Conservation (phyloP, 1,140 invertebrate genomes). For the Harpegnathos saltator region DNA sequence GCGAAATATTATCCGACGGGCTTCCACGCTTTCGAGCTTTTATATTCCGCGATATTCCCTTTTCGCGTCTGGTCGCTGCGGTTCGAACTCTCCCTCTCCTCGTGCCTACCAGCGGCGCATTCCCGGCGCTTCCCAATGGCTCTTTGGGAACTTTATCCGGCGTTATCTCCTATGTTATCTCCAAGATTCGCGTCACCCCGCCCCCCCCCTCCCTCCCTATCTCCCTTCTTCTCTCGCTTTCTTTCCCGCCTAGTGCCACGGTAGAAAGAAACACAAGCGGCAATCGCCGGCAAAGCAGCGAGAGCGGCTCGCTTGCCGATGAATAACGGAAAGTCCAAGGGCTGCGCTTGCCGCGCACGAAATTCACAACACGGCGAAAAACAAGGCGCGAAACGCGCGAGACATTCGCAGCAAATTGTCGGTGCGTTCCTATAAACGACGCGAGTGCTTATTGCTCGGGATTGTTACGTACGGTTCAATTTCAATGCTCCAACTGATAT, state of each 20-base stretch:
- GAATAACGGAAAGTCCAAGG: neutral
- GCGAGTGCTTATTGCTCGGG: neutral
- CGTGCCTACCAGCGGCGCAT: neutral
- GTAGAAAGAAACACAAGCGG: neutral
- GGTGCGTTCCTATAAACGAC: neutral
- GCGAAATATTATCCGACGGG: conserved; percentile 41
- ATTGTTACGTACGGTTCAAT: neutral
- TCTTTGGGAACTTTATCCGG: conserved; percentile 19
- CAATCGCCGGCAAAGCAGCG: neutral
- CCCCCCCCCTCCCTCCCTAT: too few relatives aligned
- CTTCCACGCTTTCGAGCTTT: conserved; percentile 43
- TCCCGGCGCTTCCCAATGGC: neutral
- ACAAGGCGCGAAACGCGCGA: too few relatives aligned
- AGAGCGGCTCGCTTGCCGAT: conserved; percentile 3
- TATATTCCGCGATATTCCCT: conserved; percentile 50
- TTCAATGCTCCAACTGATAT: conserved; percentile 1
- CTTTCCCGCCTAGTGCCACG: too few relatives aligned
- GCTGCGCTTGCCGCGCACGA: neutral
- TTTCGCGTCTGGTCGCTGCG: conserved; percentile 32
- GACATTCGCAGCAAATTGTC: neutral
- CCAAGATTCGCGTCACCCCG: neutral
- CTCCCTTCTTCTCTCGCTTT: too few relatives aligned
- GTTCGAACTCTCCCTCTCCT: conserved; percentile 14
- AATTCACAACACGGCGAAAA: neutral
- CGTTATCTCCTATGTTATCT: conserved; percentile 24